phyloP scores from a whole-genome alignment of 2,888 invertebrate species.

The Nymphalis c-album region DNA sequence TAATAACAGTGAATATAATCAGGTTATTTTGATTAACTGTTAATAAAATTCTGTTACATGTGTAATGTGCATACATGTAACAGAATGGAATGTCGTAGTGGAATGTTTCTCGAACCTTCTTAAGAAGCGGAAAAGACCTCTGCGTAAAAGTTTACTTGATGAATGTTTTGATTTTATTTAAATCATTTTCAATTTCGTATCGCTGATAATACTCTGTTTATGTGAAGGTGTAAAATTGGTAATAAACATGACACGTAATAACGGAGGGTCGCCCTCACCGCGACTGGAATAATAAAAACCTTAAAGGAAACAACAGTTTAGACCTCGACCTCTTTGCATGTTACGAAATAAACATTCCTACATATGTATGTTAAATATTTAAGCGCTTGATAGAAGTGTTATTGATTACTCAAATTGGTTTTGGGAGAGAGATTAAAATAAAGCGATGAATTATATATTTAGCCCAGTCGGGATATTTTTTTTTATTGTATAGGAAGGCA shows the following conservation, averaged over 20 bases:
- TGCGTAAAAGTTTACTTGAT: not conserved
- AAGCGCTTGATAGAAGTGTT: not conserved
- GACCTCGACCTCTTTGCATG: slow-evolving; percentile 73
- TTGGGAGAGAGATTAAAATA: no score
- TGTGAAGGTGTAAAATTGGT: slow-evolving; percentile 57
- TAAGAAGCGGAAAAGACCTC: no score
- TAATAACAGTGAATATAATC: no score
- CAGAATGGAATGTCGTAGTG: no score
- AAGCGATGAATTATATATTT: no score
- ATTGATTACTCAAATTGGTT: not conserved
- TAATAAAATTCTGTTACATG: no score
- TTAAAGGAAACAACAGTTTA: slow-evolving; percentile 67
- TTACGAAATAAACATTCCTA: slow-evolving; percentile 58
- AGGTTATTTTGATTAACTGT: no score
- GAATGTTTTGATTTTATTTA: not conserved
- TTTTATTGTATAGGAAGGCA: no score
- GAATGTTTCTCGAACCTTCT: no score
- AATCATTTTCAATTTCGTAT: slow-evolving; percentile 11
- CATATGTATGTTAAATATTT: slow-evolving; percentile 18
- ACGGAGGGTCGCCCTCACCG: slow-evolving; percentile 59
- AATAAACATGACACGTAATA: slow-evolving; percentile 69
- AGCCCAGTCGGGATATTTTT: no score
- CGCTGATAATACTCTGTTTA: slow-evolving; percentile 6
- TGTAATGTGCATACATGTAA: no score
- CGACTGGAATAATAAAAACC: slow-evolving; percentile 61